Conservation (phyloP, 2,888 invertebrate species). For the Drosophila fungiperda region DNA sequence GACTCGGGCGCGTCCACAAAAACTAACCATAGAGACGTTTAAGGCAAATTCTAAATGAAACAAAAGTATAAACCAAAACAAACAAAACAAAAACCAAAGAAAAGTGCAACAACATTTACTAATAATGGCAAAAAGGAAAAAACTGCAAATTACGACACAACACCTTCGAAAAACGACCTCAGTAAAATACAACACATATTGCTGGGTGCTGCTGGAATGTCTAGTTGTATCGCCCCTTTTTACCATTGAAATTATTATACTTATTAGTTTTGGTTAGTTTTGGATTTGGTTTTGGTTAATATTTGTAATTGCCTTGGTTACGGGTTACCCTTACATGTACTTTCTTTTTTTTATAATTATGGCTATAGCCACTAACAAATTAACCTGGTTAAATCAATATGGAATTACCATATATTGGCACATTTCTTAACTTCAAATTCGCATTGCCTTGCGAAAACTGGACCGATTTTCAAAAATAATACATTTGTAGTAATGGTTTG, state of each 20-base stretch:
- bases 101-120: conserved; percentile 64
- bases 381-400: neutral
- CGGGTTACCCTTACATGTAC: neutral
- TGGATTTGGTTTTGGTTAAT: conserved; percentile 14
- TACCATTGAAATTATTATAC: conserved; percentile 10
- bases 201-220: conserved; percentile 77
- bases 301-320: neutral
- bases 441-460: neutral
- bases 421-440: neutral
- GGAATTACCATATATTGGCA: neutral
- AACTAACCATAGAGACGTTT: conserved; percentile 83
- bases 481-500: too few relatives aligned
- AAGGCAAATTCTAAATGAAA: conserved; percentile 81
- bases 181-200: conserved; percentile 69
- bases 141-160: conserved; percentile 79
- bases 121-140: conserved; percentile 61
- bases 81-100: conserved; percentile 62
- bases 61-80: conserved; percentile 61
- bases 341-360: neutral
- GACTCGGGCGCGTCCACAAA: conserved; percentile 66
- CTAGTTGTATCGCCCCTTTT: conserved; percentile 79
- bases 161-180: conserved; percentile 80
- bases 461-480: neutral
- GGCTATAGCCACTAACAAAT: neutral
- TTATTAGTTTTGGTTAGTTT: neutral